Percentiles rank a stretch among this genome's conserved stretches.
Evolutionary conservation across 1,140 invertebrate genomes (phyloP).

Genomic region (Tyrophagus putrescentiae): DNA sequence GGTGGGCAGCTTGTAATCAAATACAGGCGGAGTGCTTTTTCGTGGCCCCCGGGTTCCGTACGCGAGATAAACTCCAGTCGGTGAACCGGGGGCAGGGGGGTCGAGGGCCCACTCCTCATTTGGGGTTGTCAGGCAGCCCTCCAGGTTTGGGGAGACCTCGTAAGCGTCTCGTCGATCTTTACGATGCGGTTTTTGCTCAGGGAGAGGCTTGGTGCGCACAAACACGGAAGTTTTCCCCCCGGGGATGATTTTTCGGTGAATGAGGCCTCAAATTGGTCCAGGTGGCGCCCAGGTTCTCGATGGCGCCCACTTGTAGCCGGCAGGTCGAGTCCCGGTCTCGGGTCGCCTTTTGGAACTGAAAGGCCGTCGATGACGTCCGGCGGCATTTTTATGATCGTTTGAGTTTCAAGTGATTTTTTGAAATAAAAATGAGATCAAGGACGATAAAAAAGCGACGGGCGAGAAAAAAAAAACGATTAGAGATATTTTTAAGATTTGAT

Average conservation of each 20-base stretch:
- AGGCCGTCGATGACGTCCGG: slow-evolving; percentile 77
- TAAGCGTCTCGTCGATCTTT: slow-evolving; percentile 71
- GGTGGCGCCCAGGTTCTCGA: slow-evolving; percentile 96
- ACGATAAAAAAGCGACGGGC: no score
- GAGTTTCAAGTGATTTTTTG: not conserved
- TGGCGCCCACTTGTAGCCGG: slow-evolving; percentile 92
- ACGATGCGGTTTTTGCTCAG: slow-evolving; percentile 93
- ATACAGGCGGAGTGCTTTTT: slow-evolving; percentile 79
- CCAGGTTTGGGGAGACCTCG: slow-evolving; percentile 73
- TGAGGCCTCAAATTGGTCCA: slow-evolving; percentile 99
- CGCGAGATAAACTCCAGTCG: slow-evolving; percentile 47
- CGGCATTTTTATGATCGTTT: slow-evolving; percentile 55
- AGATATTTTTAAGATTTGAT: no score
- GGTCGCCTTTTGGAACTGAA: slow-evolving; percentile 72
- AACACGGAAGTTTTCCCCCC: slow-evolving; percentile 90
- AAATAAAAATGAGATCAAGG: no score
- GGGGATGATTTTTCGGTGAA: slow-evolving; percentile 95
- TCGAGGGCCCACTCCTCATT: slow-evolving; percentile 87
- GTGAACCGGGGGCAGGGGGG: slow-evolving; percentile 54
- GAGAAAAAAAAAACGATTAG: no score
- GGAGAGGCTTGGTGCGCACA: slow-evolving; percentile 73
- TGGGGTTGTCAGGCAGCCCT: slow-evolving; percentile 79
- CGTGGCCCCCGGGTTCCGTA: slow-evolving; percentile 88
- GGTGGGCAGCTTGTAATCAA: slow-evolving; percentile 68
- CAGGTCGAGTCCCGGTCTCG: slow-evolving; percentile 86